Evolutionary conservation across 2,888 invertebrate species (phyloP).

Genomic region (Acronicta leporina): DNA sequence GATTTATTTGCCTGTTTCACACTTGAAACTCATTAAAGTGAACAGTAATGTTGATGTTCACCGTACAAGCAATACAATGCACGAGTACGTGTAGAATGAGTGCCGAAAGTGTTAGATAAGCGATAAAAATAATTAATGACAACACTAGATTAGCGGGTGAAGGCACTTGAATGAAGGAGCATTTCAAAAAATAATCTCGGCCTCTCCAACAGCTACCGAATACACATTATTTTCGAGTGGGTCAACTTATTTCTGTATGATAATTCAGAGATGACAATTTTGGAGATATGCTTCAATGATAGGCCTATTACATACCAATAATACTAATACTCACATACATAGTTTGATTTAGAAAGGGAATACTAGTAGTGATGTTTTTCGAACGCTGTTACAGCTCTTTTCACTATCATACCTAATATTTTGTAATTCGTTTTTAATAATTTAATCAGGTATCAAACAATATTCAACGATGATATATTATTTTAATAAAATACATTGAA

Average conservation of each 20-base stretch:
- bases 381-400: background rate
- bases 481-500: no score
- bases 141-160: slow-evolving; percentile 84
- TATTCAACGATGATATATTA: no score
- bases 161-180: slow-evolving; percentile 87
- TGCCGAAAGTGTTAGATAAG: slow-evolving; percentile 86
- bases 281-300: slow-evolving; percentile 42
- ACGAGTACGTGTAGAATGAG: slow-evolving; percentile 71
- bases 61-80: slow-evolving; percentile 72
- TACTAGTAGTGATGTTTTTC: background rate
- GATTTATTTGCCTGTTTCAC: background rate
- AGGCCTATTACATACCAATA: slow-evolving; percentile 31
- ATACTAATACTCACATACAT: background rate
- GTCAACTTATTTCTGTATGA: slow-evolving; percentile 80
- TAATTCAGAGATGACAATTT: slow-evolving; percentile 70
- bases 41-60: background rate
- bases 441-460: background rate
- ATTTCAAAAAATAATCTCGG: slow-evolving; percentile 87
- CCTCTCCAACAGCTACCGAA: slow-evolving; percentile 85
- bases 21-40: background rate
- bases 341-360: slow-evolving; percentile 14
- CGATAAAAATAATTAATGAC: slow-evolving; percentile 89
- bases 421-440: background rate
- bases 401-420: background rate
- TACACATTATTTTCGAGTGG: slow-evolving; percentile 85